Evolutionary conservation across 2,113 vertebrate genomes (phyloP).

Genomic region (Sciurus niger): DNA sequence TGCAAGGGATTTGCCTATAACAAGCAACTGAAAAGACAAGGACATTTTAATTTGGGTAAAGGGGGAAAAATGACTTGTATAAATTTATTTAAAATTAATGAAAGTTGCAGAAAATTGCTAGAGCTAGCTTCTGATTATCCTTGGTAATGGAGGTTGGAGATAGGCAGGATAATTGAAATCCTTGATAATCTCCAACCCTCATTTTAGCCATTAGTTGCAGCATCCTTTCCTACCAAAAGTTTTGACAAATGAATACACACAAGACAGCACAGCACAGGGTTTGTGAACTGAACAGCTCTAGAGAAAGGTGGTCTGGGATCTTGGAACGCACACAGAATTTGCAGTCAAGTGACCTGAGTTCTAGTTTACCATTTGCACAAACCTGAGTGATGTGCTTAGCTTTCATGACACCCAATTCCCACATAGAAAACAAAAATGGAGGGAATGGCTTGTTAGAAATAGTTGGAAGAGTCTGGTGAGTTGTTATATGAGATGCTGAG

Average conservation of each 20-base stretch:
- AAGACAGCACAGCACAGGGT: background rate
- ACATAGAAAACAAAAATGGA: background rate
- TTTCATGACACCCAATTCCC: background rate
- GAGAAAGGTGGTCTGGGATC: background rate
- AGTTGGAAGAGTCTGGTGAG: background rate
- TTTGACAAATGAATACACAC: conserved; percentile 58
- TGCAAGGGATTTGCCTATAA: conserved; percentile 59
- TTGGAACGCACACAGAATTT: background rate
- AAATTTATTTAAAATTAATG: conserved; percentile 82
- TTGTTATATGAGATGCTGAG: background rate
- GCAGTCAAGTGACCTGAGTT: background rate
- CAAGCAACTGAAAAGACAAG: conserved; percentile 72
- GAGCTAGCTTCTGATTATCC: conserved; percentile 78
- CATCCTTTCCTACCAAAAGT: conserved; percentile 46
- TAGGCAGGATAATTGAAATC: conserved; percentile 79
- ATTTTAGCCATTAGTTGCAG: conserved; percentile 60
- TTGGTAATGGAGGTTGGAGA: conserved; percentile 78
- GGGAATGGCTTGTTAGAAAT: background rate
- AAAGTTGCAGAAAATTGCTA: conserved; percentile 80
- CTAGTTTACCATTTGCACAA: background rate
- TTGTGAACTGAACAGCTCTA: background rate
- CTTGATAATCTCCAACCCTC: conserved; percentile 74
- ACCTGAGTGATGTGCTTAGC: background rate
- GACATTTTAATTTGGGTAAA: conserved; percentile 75
- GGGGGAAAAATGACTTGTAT: conserved; percentile 32